Evolutionary conservation across 1,140 invertebrate genomes (phyloP).

Genomic region (Drosophila nasuta): DNA sequence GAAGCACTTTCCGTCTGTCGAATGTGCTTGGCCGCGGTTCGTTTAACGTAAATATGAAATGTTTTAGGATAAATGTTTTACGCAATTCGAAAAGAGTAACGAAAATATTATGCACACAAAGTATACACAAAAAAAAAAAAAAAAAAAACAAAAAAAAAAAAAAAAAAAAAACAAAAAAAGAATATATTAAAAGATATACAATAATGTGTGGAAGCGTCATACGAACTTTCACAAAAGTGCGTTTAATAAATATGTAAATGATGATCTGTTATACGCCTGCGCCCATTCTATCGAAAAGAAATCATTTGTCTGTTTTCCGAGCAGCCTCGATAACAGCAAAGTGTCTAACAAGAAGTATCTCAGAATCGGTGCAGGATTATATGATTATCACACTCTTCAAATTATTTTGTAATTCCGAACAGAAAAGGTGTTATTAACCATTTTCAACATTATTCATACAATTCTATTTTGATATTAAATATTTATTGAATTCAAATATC

Average conservation of each 20-base stretch:
- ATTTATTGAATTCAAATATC: too few species aligned
- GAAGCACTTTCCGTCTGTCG: background rate
- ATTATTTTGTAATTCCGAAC: background rate
- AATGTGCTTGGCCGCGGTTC: constrained; percentile 25
- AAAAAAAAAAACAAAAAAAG: background rate
- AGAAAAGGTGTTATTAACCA: too few species aligned
- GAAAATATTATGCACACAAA: constrained; percentile 16
- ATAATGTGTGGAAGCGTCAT: constrained; percentile 63
- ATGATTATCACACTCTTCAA: background rate
- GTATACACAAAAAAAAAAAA: constrained; percentile 16
- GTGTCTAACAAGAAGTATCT: background rate
- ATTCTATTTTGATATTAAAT: too few species aligned
- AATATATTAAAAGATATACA: constrained; percentile 9
- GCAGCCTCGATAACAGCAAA: background rate
- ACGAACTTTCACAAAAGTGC: constrained; percentile 51
- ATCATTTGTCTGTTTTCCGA: constrained; percentile 7
- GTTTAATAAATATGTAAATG: constrained; percentile 6
- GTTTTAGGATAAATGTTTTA: constrained; percentile 52
- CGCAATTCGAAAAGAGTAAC: constrained; percentile 46
- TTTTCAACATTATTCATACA: background rate
- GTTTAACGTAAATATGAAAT: background rate
- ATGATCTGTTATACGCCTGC: constrained; percentile 55
- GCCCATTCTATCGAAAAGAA: constrained; percentile 10
- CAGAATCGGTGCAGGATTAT: constrained; percentile 9
- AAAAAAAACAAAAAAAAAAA: constrained; percentile 8